phyloP scores from a whole-genome alignment of 2,888 invertebrate genomes.

The Megalurothrips usitatus region DNA sequence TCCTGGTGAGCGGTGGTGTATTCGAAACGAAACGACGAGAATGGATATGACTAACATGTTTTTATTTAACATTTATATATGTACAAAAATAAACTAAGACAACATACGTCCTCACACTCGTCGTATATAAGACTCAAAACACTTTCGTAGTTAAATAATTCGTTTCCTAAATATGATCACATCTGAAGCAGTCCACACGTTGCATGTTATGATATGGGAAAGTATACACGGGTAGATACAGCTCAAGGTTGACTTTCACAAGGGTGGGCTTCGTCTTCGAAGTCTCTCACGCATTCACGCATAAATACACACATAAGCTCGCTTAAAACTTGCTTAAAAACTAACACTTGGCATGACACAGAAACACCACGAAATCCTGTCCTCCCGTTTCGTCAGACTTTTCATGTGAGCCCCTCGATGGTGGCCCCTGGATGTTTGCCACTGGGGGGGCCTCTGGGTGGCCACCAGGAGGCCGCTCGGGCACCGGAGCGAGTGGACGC shows the following conservation, averaged over 20 bases:
- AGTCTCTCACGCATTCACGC: neutral
- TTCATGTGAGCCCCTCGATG: neutral
- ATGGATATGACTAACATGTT: neutral
- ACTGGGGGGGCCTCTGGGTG: no score
- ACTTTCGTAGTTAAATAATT: neutral
- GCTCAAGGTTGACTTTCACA: no score
- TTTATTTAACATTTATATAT: neutral
- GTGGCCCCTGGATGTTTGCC: no score
- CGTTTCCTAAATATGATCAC: neutral
- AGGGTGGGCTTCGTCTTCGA: neutral
- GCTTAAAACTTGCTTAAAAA: neutral
- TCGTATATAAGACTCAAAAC: neutral
- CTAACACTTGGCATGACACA: neutral
- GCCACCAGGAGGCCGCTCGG: no score
- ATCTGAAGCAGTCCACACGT: neutral
- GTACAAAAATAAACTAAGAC: neutral
- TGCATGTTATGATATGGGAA: neutral
- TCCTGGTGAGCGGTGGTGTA: no score
- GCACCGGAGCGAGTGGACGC: no score
- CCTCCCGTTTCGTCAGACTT: neutral
- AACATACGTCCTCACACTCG: neutral
- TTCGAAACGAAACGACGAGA: neutral
- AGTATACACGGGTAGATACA: no score
- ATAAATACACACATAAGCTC: constrained; percentile 15
- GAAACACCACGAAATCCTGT: neutral